Conservation (phyloP, 2,888 invertebrate genomes). For the Caradrina kadenii region DNA sequence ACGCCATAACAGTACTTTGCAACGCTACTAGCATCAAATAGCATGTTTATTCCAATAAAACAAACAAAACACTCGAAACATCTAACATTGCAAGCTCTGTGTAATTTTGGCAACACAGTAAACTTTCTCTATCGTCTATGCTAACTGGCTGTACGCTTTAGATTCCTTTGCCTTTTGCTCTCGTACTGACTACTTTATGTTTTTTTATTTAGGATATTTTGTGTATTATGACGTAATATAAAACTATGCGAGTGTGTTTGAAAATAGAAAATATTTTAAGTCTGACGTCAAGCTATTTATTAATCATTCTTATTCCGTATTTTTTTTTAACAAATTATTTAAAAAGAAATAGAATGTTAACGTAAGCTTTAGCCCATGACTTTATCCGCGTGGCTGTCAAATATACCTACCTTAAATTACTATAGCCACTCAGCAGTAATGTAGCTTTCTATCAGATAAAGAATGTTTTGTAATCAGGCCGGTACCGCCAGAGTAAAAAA, state of each 20-base stretch:
- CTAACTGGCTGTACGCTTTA: constrained; percentile 45
- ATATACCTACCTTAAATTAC: too few species aligned
- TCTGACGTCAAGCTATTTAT: too few species aligned
- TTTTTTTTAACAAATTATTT: too few species aligned
- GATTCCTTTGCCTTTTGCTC: constrained; percentile 44
- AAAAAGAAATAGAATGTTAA: too few species aligned
- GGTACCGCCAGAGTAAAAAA: too few species aligned
- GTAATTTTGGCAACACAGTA: constrained; percentile 51
- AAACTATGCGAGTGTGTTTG: constrained; percentile 4
- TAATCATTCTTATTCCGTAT: too few species aligned
- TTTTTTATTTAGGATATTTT: constrained; percentile 34
- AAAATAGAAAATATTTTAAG: too few species aligned
- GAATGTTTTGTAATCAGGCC: too few species aligned
- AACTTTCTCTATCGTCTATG: constrained; percentile 55
- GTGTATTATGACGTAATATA: constrained; percentile 12
- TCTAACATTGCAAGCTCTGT: constrained; percentile 46
- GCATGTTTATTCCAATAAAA: constrained; percentile 52
- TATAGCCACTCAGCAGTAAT: too few species aligned
- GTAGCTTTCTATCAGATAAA: too few species aligned
- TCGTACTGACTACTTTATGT: constrained; percentile 21
- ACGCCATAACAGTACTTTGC: not conserved
- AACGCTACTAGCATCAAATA: constrained; percentile 24
- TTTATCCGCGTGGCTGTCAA: too few species aligned
- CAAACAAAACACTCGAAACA: constrained; percentile 52
- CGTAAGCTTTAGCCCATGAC: too few species aligned